Percentiles rank a stretch among this genome's conserved stretches.
Conservation (phyloP, 2,888 invertebrate genomes). For the Mantis religiosa region DNA sequence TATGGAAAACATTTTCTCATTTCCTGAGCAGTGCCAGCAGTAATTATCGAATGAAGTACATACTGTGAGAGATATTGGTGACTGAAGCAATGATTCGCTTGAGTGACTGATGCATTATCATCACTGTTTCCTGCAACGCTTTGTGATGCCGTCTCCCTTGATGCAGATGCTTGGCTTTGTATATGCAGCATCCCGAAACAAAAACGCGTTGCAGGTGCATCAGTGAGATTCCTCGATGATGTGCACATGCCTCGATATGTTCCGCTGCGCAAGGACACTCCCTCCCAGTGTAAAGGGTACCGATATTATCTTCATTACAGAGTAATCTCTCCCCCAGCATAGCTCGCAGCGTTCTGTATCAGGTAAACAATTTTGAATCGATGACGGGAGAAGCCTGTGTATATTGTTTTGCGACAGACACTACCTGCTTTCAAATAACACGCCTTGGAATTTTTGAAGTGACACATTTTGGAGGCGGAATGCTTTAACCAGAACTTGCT, state of each 20-base stretch:
- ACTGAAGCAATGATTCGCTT: neutral
- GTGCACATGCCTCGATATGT: neutral
- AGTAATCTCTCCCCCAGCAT: neutral
- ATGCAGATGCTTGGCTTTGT: neutral
- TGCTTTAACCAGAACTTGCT: neutral
- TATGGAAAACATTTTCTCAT: too few relatives aligned
- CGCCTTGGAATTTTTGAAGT: neutral
- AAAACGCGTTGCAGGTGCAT: neutral
- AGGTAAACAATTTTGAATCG: neutral
- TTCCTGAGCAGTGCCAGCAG: too few relatives aligned
- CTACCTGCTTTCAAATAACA: neutral
- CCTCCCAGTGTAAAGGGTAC: neutral
- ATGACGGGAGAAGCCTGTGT: neutral
- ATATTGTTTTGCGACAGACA: neutral
- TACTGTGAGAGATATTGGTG: neutral
- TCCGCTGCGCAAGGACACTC: neutral
- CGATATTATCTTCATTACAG: neutral
- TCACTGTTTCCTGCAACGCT: neutral
- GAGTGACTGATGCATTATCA: neutral
- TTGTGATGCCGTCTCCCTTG: neutral
- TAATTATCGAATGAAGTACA: too few relatives aligned
- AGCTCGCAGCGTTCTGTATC: neutral
- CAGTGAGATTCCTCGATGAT: neutral
- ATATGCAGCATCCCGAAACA: neutral
- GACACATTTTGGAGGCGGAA: neutral